phyloP scores from a whole-genome alignment of 1,140 invertebrate genomes.

The Rhyzopertha dominica region DNA sequence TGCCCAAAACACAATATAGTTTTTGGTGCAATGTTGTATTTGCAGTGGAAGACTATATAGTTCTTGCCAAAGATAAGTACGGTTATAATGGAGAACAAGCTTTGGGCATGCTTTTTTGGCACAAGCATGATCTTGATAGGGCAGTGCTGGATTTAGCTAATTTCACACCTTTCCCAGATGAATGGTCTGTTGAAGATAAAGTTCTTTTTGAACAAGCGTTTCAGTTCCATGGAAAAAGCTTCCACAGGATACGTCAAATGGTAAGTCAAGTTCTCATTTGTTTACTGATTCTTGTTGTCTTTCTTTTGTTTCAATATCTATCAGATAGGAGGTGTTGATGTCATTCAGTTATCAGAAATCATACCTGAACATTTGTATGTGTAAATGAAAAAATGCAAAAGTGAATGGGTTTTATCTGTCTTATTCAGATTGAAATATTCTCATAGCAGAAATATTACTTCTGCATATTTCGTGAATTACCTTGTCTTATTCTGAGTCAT shows the following conservation, averaged over 20 bases:
- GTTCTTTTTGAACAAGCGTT: constrained; percentile 97
- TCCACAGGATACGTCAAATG: constrained; percentile 96
- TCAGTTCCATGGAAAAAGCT: constrained; percentile 97
- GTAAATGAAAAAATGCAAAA: too few species aligned
- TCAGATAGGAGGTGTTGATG: too few species aligned
- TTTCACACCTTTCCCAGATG: constrained; percentile 96
- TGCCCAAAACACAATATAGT: constrained; percentile 2
- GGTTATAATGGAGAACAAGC: constrained; percentile 97
- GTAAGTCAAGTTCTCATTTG: too few species aligned
- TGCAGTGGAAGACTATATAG: constrained; percentile 91
- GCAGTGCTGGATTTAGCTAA: constrained; percentile 91
- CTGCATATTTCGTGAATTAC: too few species aligned
- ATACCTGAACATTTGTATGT: too few species aligned
- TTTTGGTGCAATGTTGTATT: constrained; percentile 34
- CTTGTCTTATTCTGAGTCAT: too few species aligned
- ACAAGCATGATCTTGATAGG: constrained; percentile 91
- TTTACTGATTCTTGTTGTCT: too few species aligned
- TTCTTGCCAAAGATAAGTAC: constrained; percentile 95
- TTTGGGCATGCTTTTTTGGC: constrained; percentile 96
- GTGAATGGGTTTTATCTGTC: too few species aligned
- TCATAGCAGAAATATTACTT: too few species aligned
- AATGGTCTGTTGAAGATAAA: constrained; percentile 98
- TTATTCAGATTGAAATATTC: too few species aligned
- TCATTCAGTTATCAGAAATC: too few species aligned
- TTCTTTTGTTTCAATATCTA: too few species aligned